Conservation (phyloP, 2,888 invertebrate species). For the Pachydiplax longipennis region DNA sequence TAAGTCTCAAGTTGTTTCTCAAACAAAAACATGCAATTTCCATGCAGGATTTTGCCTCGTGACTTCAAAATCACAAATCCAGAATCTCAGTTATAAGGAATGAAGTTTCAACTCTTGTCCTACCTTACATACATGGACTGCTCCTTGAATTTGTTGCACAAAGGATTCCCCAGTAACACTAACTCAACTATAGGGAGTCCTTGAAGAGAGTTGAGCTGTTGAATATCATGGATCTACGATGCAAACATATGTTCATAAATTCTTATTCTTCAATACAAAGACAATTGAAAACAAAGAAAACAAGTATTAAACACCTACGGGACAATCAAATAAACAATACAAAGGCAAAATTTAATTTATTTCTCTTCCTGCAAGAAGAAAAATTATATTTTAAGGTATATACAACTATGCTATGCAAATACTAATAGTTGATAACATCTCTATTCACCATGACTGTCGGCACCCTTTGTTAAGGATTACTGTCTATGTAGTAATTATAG, state of each 20-base stretch:
- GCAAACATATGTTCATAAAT: constrained; percentile 42
- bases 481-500: too few species aligned
- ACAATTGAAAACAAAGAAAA: background rate
- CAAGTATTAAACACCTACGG: too few species aligned
- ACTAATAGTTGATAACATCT: too few species aligned
- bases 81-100: background rate
- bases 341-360: too few species aligned
- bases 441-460: too few species aligned
- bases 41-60: background rate
- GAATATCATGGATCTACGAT: constrained; percentile 71
- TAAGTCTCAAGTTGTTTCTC: background rate
- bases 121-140: constrained; percentile 85
- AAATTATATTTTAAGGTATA: too few species aligned
- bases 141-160: constrained; percentile 79
- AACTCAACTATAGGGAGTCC: constrained; percentile 78
- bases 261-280: background rate
- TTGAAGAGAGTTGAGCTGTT: constrained; percentile 72
- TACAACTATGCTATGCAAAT: too few species aligned
- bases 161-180: constrained; percentile 79
- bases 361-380: too few species aligned
- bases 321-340: too few species aligned
- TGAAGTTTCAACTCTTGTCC: constrained; percentile 54
- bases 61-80: background rate
- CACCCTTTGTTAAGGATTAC: too few species aligned
- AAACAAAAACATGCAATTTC: background rate